Conservation (phyloP, 2,113 vertebrate species). For the Willisornis vidua region DNA sequence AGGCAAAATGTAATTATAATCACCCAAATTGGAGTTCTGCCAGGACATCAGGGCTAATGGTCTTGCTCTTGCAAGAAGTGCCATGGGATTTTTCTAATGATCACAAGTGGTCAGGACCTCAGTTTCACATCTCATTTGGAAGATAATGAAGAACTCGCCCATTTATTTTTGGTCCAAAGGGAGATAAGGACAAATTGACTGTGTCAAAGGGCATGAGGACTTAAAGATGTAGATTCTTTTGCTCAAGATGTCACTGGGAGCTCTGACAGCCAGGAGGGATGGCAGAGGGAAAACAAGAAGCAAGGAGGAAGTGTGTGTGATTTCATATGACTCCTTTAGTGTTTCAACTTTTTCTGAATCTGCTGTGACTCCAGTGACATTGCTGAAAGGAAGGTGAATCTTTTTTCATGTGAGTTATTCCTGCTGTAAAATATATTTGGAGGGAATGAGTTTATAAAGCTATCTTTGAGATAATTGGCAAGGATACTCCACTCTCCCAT, state of each 20-base stretch:
- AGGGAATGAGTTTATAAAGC: constrained; percentile 69
- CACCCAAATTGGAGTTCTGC: constrained; percentile 51
- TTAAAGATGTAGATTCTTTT: neutral
- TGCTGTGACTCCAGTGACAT: constrained; percentile 56
- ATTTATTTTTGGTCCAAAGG: constrained; percentile 59
- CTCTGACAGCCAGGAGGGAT: neutral
- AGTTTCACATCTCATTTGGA: constrained; percentile 69
- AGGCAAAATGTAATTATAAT: constrained; percentile 56
- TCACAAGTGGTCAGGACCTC: constrained; percentile 63
- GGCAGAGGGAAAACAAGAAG: neutral
- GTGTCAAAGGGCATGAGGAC: constrained; percentile 17
- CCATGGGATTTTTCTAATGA: constrained; percentile 65
- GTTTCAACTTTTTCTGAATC: constrained; percentile 16
- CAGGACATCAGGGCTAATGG: constrained; percentile 61
- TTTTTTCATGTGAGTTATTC: constrained; percentile 57
- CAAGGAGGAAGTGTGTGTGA: neutral
- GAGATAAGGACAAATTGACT: constrained; percentile 57
- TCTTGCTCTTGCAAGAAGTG: constrained; percentile 40
- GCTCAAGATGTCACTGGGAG: neutral
- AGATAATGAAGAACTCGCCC: constrained; percentile 67
- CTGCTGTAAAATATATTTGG: constrained; percentile 48
- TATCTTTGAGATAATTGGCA: constrained; percentile 66
- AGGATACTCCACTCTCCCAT: constrained; percentile 57
- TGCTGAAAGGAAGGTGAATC: constrained; percentile 71
- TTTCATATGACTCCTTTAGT: neutral